Conservation (phyloP, 2,113 vertebrate species). For the Geothlypis trichas region DNA sequence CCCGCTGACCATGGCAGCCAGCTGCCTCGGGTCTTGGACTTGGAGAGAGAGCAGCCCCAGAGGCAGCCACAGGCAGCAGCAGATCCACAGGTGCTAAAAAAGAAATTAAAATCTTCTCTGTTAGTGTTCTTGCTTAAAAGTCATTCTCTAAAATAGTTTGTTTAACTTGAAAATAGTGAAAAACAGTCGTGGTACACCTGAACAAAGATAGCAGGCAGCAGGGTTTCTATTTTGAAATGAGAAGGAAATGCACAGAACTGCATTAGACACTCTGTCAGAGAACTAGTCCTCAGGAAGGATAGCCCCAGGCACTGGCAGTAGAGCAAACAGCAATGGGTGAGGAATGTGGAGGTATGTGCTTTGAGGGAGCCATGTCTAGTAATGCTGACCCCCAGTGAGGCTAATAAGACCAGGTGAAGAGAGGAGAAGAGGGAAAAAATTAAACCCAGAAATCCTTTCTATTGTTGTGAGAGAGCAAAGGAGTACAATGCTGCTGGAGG, state of each 20-base stretch:
- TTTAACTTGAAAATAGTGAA: background rate
- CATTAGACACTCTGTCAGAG: background rate
- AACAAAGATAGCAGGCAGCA: background rate
- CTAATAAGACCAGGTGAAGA: background rate
- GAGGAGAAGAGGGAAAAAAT: background rate
- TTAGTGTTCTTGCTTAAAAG: background rate
- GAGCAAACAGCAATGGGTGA: background rate
- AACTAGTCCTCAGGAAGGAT: background rate
- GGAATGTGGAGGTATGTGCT: background rate
- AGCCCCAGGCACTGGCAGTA: background rate
- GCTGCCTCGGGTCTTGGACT: background rate
- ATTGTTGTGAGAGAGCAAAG: background rate
- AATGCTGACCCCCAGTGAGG: background rate
- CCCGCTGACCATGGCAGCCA: background rate
- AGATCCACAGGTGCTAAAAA: background rate
- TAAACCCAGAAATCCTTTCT: background rate
- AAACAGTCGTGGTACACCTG: background rate
- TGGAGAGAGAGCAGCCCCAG: background rate
- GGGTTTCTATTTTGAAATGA: background rate
- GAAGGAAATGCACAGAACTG: background rate
- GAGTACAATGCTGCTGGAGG: background rate
- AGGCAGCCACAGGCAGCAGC: background rate
- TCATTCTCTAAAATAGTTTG: background rate
- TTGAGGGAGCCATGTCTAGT: background rate
- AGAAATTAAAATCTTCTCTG: background rate